Evolutionary conservation across 2,113 vertebrate genomes (phyloP), one percentile per base, ranked within the genome.

Genomic region (Plectropomus leopardus): DNA sequence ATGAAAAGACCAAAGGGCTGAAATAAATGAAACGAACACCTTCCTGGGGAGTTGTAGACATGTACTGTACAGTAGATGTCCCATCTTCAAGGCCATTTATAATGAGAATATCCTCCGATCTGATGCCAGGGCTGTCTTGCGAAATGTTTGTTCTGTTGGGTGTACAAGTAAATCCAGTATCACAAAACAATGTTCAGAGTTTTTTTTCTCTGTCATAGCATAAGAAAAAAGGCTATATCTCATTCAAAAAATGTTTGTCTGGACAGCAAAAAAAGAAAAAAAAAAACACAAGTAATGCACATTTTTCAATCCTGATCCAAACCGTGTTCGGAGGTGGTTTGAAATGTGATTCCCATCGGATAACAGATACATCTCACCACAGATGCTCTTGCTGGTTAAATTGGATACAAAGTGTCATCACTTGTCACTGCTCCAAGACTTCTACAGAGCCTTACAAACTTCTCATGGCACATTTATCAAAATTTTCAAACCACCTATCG

Each of bases 11-110:
- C 30, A 80, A 70, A 85, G 26, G 32, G 16, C 13, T 54, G 36
- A 64, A 40, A 57, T 42, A 69, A 45, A 55, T 64, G 2, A 73
- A 77, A 81, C 50, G 24, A 82, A 64, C 7, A 53, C 51, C 44
- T 51, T 71, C 26, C 2, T 54, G 28, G 30, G 47, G 48, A 63
- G 61, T 34, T 47, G 19, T n/a, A 44, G 59, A 74, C 5, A 23
- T 54, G 11, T 51, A 44, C 64, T 30, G 17, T 26, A 4, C 36
- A 40, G 8, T 7, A 2, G 51, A 26, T 68, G 51, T 65, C 51
- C 26, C 5, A 30, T 61, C 42, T 47, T 44, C 55, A 57, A 32
- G 21, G 24, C 26, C 5, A 28, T 71, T 80, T 17, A 71, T 14
- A 63, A 7, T 24, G 30, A 48, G 4, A 34, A 21, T 44, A 16